These are phyloP conservation scores for Paraplagusia blochii DNA, from an alignment of 2,113 vertebrate species.

Conservation along the genomic window DNA sequence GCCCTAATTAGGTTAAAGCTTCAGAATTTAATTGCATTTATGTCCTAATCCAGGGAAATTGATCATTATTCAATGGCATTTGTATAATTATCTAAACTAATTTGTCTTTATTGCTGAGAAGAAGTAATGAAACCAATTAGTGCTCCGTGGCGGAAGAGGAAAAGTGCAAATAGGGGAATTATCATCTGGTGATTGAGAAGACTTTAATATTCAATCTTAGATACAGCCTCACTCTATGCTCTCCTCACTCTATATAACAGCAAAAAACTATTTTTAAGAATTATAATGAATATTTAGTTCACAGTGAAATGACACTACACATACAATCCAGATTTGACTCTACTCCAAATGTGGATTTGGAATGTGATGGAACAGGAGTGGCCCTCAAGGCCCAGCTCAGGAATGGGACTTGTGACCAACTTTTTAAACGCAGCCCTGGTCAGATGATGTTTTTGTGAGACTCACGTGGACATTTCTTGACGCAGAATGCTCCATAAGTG, in stretches of 20 bases:
- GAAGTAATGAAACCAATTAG: constrained; percentile 36
- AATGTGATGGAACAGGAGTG: no score
- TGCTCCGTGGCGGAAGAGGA: background rate
- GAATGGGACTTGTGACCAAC: no score
- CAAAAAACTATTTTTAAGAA: constrained; percentile 22
- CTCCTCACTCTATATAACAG: no score
- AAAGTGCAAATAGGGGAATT: constrained; percentile 12
- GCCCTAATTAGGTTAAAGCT: background rate
- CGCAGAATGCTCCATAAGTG: constrained; percentile 96
- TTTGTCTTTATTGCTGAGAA: constrained; percentile 11
- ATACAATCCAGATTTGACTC: no score
- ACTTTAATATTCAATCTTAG: constrained; percentile 50
- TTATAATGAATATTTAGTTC: constrained; percentile 9
- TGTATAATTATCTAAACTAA: constrained; percentile 44
- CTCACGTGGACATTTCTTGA: constrained; percentile 96
- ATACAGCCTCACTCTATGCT: constrained; percentile 18
- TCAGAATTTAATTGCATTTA: background rate
- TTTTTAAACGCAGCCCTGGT: no score
- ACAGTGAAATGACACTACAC: background rate
- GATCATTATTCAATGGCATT: constrained; percentile 41
- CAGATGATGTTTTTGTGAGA: background rate
- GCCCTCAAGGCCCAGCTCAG: no score
- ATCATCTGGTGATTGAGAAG: constrained; percentile 45
- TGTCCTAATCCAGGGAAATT: constrained; percentile 13
- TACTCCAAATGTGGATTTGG: no score